Conservation (phyloP, 1,140 invertebrate species). For the Neodiprion virginianus region DNA sequence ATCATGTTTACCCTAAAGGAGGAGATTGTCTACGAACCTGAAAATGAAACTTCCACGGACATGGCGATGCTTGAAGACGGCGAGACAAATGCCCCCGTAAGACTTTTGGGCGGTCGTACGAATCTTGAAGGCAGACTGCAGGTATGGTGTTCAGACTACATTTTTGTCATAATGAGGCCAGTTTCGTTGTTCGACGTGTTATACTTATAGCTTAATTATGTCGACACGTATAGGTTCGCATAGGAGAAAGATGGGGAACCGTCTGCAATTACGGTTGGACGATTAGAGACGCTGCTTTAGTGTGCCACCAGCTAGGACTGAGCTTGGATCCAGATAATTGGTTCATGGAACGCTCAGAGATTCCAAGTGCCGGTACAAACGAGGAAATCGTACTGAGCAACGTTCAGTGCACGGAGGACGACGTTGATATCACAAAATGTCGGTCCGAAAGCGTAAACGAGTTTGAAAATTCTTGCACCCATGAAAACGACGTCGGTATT, state of each 20-base stretch:
- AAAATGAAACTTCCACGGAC: slow-evolving; percentile 65
- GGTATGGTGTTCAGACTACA: slow-evolving; percentile 52
- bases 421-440: slow-evolving; percentile 91
- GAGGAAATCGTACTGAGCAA: slow-evolving; percentile 85
- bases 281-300: slow-evolving; percentile 88
- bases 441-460: slow-evolving; percentile 77
- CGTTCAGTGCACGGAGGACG: slow-evolving; percentile 89
- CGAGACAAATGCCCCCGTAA: slow-evolving; percentile 70
- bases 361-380: slow-evolving; percentile 78
- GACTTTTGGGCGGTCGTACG: slow-evolving; percentile 78
- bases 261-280: slow-evolving; percentile 98
- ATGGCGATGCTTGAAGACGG: slow-evolving; percentile 34
- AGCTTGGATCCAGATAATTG: slow-evolving; percentile 93
- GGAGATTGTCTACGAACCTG: slow-evolving; percentile 68
- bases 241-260: slow-evolving; percentile 92
- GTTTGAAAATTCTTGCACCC: slow-evolving; percentile 90
- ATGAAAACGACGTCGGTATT: slow-evolving; percentile 87
- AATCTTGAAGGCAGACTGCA: slow-evolving; percentile 81
- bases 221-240: slow-evolving; percentile 66
- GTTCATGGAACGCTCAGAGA: slow-evolving; percentile 80
- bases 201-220: not conserved
- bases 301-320: slow-evolving; percentile 94
- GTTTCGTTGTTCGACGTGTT: slow-evolving; percentile 10
- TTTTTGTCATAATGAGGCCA: not conserved
- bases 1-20: slow-evolving; percentile 81